Percentiles rank a stretch among this genome's conserved stretches.
These are phyloP conservation scores for Chymomyza procnemis DNA, from an alignment of 2,888 invertebrate genomes.

Conservation along the genomic window DNA sequence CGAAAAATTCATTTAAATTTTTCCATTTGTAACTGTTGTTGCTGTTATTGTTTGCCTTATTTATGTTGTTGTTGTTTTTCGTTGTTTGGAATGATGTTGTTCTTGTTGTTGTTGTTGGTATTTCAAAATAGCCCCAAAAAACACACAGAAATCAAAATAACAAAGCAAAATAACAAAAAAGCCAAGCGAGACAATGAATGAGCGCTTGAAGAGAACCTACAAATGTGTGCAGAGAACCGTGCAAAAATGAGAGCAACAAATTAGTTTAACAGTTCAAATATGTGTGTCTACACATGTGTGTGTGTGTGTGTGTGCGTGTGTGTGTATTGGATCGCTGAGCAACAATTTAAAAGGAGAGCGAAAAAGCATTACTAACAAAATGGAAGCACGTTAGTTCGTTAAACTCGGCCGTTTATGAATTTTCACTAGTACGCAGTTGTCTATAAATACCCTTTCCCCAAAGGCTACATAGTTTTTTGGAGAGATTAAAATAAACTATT, in stretches of 20 bases:
- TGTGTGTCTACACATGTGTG: background rate
- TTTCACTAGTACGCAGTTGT: constrained; percentile 40
- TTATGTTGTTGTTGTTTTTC: constrained; percentile 15
- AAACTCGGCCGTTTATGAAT: constrained; percentile 63
- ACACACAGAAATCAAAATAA: constrained; percentile 28
- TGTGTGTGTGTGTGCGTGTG: background rate
- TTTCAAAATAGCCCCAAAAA: background rate
- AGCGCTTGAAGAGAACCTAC: too few relatives aligned
- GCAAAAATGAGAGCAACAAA: constrained; percentile 35
- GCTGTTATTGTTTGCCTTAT: background rate
- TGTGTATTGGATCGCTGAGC: background rate
- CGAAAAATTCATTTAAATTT: constrained; percentile 29
- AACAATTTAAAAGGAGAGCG: background rate
- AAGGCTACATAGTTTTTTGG: too few relatives aligned
- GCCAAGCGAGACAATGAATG: constrained; percentile 19
- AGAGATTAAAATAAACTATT: too few relatives aligned
- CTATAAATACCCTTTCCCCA: background rate
- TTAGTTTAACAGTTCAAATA: constrained; percentile 35
- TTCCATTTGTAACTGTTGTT: constrained; percentile 7
- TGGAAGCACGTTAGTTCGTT: constrained; percentile 56
- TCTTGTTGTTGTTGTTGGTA: constrained; percentile 9
- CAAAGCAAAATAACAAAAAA: constrained; percentile 19
- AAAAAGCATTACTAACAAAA: constrained; percentile 3
- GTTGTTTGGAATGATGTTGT: too few relatives aligned
- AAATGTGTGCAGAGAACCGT: background rate